Base-by-base conservation (phyloP, 2,797 vertebrate genomes). In the Coranthus polyacanthus region DNA sequence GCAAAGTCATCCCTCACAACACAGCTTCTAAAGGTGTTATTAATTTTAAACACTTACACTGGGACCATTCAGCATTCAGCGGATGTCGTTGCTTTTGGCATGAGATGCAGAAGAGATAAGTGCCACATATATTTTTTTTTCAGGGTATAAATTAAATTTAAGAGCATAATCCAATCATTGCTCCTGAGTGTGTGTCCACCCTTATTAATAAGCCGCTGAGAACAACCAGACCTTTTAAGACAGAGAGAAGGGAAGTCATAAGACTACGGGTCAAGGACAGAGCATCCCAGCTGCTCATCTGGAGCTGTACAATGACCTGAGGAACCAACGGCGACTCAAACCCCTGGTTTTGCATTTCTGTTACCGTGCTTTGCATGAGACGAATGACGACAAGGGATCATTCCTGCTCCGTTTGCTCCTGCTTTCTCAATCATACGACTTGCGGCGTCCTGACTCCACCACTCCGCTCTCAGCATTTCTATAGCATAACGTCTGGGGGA, bases 271-370 rank as follows among this genome's bases (percentile, higher is more conserved):
- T 17, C n/a, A 12, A 57, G 38, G 54, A 32, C 9, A 32, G 29
- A 32, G 29, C 29, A 32, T 32, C 8, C 29, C 29, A 32, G 29
- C 29, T 32, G 29, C 37, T 55, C 34, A 51, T 52, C 29, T 54
- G 52, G 49, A 26, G 39, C 18, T 12, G 32, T 49, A 29, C 12
- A 32, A 34, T 29, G 47, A 55, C 42, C 38, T 12, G 20, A 22
- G 36, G 60, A 38, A 24, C 32, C 15, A 44, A 24, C 22, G 12
- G 47, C 10, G 1, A 34, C n/a, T 6, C 10, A 52, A 64, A 68
- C 12, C 17, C 15, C 24, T 18, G 26, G 26, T 59, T 83, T 81
- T 87, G 68, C 64, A 78, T 87, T 83, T 74, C 46, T 12, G 58
- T 61, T 56, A 6, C 54, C 6, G 45, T 34, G 57, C 36, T 81